A percentile compares a stretch with the other conserved stretches of the same genome.
Evolutionary conservation across 2,113 vertebrate species (phyloP).

Genomic region (Hymenochirus boettgeri): DNA sequence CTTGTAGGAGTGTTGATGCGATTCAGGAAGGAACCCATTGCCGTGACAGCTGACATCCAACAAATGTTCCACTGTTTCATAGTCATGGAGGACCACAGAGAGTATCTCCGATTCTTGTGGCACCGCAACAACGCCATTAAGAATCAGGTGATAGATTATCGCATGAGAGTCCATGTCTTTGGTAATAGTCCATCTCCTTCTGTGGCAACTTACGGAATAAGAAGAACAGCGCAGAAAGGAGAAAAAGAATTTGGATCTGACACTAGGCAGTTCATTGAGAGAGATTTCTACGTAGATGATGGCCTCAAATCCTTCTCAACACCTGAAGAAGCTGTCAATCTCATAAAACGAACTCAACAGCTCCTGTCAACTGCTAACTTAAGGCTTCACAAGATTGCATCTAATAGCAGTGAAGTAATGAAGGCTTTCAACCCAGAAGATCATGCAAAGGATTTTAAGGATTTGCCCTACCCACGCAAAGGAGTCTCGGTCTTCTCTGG

Average conservation of each 20-base stretch:
- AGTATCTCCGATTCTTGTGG: background rate
- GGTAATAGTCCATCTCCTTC: too few species aligned
- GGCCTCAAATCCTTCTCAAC: slow-evolving; percentile 1
- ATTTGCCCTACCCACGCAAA: too few species aligned
- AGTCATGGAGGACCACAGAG: slow-evolving; percentile 2
- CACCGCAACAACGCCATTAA: background rate
- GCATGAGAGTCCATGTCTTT: too few species aligned
- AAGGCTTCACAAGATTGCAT: too few species aligned
- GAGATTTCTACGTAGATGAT: background rate
- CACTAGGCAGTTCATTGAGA: background rate
- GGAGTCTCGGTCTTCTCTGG: too few species aligned
- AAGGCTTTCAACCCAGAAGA: too few species aligned
- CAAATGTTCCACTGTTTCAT: slow-evolving; percentile 43
- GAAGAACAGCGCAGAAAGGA: too few species aligned
- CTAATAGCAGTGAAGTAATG: too few species aligned
- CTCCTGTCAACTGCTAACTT: too few species aligned
- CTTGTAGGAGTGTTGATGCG: slow-evolving; percentile 6
- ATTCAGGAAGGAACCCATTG: slow-evolving; percentile 31
- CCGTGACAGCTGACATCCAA: slow-evolving; percentile 24
- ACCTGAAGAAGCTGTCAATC: too few species aligned
- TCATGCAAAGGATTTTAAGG: too few species aligned
- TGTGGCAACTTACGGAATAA: background rate
- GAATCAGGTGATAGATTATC: background rate
- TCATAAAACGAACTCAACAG: too few species aligned
- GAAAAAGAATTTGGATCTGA: background rate